Conservation (phyloP, 2,888 invertebrate genomes). For the Emmelina monodactyla region DNA sequence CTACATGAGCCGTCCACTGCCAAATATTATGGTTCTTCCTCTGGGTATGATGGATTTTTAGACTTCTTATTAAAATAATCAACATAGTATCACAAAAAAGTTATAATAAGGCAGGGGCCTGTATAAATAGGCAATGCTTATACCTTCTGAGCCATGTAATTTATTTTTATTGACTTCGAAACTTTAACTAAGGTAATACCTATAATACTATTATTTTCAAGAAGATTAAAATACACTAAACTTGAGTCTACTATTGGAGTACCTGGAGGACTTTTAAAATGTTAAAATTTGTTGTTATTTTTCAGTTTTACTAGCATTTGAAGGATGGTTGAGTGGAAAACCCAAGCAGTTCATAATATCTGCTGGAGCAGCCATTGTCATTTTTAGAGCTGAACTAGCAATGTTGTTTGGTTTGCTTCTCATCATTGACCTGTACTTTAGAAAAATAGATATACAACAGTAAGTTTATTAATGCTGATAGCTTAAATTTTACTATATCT, state of each 20-base stretch:
- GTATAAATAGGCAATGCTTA: no score
- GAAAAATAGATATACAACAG: conserved; percentile 64
- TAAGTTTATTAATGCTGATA: conserved; percentile 27
- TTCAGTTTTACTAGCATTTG: conserved; percentile 85
- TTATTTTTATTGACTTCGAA: no score
- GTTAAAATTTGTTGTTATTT: conserved; percentile 21
- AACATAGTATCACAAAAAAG: no score
- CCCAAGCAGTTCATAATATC: conserved; percentile 78
- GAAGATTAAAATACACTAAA: no score
- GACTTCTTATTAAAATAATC: background rate
- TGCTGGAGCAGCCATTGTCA: conserved; percentile 87
- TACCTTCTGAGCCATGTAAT: no score
- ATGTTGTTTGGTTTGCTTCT: conserved; percentile 87
- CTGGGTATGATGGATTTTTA: conserved; percentile 70
- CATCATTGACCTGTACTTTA: conserved; percentile 77
- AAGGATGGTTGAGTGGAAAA: conserved; percentile 83
- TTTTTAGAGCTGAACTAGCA: conserved; percentile 90
- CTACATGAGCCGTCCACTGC: conserved; percentile 92
- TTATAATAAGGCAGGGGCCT: no score
- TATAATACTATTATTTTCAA: no score
- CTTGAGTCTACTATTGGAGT: no score
- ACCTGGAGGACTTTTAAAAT: no score
- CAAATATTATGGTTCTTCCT: conserved; percentile 93
- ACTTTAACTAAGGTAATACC: no score
- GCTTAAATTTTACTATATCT: background rate